phyloP scores from a whole-genome alignment of 2,113 vertebrate species.

The Chaetorhynchus papuensis region DNA sequence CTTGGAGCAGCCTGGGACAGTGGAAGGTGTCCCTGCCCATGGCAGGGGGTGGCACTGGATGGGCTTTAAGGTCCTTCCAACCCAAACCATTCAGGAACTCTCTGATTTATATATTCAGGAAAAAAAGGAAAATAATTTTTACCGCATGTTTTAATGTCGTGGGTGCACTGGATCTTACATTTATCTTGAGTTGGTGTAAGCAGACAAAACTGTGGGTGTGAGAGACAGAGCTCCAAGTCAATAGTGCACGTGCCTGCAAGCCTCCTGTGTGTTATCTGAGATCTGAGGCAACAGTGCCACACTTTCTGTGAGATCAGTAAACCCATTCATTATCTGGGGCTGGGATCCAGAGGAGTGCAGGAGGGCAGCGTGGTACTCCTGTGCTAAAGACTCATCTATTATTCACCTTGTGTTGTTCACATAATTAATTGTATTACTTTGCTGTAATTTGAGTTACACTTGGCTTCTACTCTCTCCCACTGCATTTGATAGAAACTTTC shows the following conservation, averaged over 20 bases:
- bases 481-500: background rate
- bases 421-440: background rate
- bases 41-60: background rate
- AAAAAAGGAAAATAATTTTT: background rate
- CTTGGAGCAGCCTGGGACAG: background rate
- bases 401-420: background rate
- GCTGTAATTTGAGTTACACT: background rate
- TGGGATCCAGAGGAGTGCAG: background rate
- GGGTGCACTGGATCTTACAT: background rate
- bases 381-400: background rate
- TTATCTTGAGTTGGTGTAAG: background rate
- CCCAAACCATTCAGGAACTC: background rate
- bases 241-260: background rate
- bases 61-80: background rate
- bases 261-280: no score
- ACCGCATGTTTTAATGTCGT: fast-evolving
- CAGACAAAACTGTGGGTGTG: background rate
- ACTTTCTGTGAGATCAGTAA: background rate
- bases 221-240: background rate
- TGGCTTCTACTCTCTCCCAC: background rate
- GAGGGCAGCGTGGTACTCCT: background rate
- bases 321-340: background rate
- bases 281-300: background rate
- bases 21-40: background rate
- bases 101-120: background rate